Conservation (phyloP, 2,888 invertebrate species). For the Drosophila setosimentum region DNA sequence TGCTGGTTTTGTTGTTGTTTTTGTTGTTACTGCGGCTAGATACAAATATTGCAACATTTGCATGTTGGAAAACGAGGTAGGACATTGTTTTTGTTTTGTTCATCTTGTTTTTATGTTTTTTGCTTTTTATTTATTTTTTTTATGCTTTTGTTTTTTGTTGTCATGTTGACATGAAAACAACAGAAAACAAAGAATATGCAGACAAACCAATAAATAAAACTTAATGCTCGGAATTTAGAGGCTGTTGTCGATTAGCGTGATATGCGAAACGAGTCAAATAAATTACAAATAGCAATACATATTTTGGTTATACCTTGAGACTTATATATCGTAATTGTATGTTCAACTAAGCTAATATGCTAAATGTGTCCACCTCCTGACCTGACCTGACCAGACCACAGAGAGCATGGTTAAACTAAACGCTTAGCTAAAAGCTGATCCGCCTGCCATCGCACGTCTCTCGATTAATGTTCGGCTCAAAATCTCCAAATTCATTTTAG, state of each 20-base stretch:
- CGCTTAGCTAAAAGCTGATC: slow-evolving; percentile 22
- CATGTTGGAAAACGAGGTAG: slow-evolving; percentile 84
- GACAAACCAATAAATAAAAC: slow-evolving; percentile 28
- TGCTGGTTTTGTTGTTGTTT: slow-evolving; percentile 17
- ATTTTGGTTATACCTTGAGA: slow-evolving; percentile 76
- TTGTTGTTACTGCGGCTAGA: slow-evolving; percentile 42
- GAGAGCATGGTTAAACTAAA: slow-evolving; percentile 34
- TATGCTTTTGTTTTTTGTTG: slow-evolving; percentile 17
- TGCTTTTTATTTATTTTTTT: slow-evolving; percentile 26
- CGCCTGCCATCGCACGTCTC: slow-evolving; percentile 1
- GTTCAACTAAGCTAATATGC: slow-evolving; percentile 65
- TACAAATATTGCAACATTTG: slow-evolving; percentile 71
- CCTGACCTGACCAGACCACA: slow-evolving; percentile 17
- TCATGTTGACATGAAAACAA: slow-evolving; percentile 13
- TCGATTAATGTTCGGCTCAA: neutral
- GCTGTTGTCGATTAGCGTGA: slow-evolving; percentile 3
- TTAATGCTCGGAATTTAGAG: slow-evolving; percentile 30
- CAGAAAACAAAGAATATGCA: slow-evolving; percentile 3
- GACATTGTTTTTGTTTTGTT: slow-evolving; percentile 74
- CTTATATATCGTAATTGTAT: slow-evolving; percentile 52
- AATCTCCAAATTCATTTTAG: slow-evolving; percentile 7
- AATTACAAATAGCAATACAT: slow-evolving; percentile 76
- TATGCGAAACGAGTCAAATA: slow-evolving; percentile 49
- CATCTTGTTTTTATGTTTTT: slow-evolving; percentile 32
- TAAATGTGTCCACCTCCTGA: slow-evolving; percentile 18